These are phyloP conservation scores for Stenodera caucasica DNA, from an alignment of 2,888 invertebrate species.

Conservation along the genomic window DNA sequence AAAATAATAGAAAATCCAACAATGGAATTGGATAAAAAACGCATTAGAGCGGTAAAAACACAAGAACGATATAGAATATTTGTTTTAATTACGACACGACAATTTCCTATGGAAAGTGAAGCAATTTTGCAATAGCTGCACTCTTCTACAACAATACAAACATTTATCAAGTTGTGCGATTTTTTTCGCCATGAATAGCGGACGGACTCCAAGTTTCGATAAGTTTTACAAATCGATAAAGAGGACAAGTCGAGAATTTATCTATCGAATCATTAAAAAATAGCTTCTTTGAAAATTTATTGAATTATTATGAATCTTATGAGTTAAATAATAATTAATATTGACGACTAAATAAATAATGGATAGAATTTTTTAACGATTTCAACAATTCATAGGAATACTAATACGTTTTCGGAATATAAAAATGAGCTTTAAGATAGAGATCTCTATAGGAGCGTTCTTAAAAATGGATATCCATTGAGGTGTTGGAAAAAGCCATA, in stretches of 20 bases:
- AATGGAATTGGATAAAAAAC: background rate
- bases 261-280: background rate
- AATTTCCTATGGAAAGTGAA: background rate
- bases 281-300: background rate
- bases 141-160: background rate
- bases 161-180: background rate
- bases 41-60: background rate
- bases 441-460: background rate
- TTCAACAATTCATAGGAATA: background rate
- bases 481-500: background rate
- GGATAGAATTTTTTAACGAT: background rate
- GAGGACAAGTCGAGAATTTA: background rate
- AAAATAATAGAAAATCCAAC: slow-evolving; percentile 16
- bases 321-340: background rate
- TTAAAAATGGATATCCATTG: background rate
- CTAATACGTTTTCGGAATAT: background rate
- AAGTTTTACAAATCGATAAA: background rate
- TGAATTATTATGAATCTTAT: background rate
- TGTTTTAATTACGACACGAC: background rate
- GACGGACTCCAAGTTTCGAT: background rate
- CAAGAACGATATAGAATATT: background rate
- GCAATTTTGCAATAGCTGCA: background rate
- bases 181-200: background rate
- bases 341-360: too few relatives aligned
- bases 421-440: background rate